Evolutionary conservation across 2,888 invertebrate species (phyloP).

Genomic region (Ommatoiulus sabulosus): DNA sequence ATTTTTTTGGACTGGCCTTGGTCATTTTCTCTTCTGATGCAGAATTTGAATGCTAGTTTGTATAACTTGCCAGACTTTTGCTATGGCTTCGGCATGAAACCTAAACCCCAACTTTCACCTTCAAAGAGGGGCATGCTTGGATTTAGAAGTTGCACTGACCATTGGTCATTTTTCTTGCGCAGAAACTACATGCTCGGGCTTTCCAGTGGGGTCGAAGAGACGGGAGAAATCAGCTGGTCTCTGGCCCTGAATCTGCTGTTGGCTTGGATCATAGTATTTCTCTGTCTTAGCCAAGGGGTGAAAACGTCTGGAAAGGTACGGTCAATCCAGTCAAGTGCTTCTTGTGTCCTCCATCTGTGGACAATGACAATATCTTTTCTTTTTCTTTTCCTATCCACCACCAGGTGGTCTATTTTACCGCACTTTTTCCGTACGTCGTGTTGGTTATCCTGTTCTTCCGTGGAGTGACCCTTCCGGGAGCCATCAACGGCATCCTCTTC

Average conservation of each 20-base stretch:
- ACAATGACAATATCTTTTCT: neutral
- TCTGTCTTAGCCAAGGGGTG: conserved; percentile 82
- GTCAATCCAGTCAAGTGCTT: neutral
- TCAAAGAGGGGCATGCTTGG: too few species aligned
- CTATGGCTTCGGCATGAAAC: too few species aligned
- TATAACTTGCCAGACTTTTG: too few species aligned
- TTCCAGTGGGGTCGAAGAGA: conserved; percentile 75
- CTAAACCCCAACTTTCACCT: too few species aligned
- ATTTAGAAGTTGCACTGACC: neutral
- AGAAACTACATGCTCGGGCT: conserved; percentile 75
- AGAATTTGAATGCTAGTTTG: too few species aligned
- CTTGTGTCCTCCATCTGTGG: neutral
- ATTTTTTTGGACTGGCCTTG: too few species aligned
- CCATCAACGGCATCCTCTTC: conserved; percentile 80
- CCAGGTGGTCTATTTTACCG: conserved; percentile 81
- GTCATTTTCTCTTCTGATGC: too few species aligned
- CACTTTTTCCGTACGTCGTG: conserved; percentile 81
- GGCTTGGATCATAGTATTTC: conserved; percentile 83
- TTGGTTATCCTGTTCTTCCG: conserved; percentile 81
- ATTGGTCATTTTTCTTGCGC: conserved; percentile 57
- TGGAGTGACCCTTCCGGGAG: conserved; percentile 84
- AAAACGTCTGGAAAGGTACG: conserved; percentile 80
- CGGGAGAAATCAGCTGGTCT: conserved; percentile 70
- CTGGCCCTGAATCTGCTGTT: conserved; percentile 80
- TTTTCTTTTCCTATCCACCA: conserved; percentile 60